Evolutionary conservation across 2,888 invertebrate genomes (phyloP), one percentile per base, ranked within the genome.

Genomic region (Dorcus parallelipipedus): DNA sequence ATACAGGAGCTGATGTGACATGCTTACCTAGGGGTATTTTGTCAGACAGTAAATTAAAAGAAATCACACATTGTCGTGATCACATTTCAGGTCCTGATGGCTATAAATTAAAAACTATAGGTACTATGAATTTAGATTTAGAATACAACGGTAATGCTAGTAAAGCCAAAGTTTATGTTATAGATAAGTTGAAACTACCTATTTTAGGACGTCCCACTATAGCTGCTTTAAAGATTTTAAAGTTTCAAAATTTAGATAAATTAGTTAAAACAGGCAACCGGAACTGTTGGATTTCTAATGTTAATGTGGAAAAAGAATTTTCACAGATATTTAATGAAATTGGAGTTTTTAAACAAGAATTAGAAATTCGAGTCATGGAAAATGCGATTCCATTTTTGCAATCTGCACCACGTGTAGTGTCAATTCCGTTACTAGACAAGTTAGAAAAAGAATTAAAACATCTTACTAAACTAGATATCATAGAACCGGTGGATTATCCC

Each of bases 401-500:
- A 52, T 50, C 62, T 3, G 60, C 61, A 8, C 64, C 61, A n/a
- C 39, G 66, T 38, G 53, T 57, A 41, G 64, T 64, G 2, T 57
- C 62, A 14, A 61, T 64, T 49, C 65, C 66, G 23, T 55, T 67
- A 23, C 43, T 64, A 52, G 47, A 58, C 17, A 62, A 60, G n/a
- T 43, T 67, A 10, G 61, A 67, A 54, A 52, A 50, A 14, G 58
- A 62, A 52, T 38, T 66, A 9, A 49, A 59, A 7, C 39, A 55
- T 17, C 60, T 67, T 56, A 33, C 50, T 50, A 59, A 52, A 40
- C 50, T 61, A 8, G 55, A 60, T 9, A 61, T 67, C 43, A 64
- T 64, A 20, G 58, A 64, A 53, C 56, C 60, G 14, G 50, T 62
- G 20, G 58, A 59, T 42, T 49, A 49, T 45, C 56, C 10, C 48